A percentile compares a stretch with the other conserved stretches of the same genome.
These are phyloP conservation scores for Nymphalis urticae DNA, from an alignment of 2,888 invertebrate species.

Conservation along the genomic window DNA sequence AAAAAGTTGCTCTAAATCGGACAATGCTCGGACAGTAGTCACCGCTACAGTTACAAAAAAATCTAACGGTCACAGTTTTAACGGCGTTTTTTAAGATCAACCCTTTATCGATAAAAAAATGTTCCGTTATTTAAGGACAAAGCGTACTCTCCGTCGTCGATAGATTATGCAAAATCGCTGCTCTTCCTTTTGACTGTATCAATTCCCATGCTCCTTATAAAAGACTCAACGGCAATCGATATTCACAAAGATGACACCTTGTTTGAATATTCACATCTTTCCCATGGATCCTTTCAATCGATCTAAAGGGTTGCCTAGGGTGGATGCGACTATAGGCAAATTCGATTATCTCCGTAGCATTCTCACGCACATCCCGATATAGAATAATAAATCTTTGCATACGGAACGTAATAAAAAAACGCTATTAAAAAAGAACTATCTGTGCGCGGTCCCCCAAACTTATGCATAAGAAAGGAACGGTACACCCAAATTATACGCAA, in stretches of 20 bases:
- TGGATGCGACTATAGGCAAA: slow-evolving; percentile 78
- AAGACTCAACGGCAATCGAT: slow-evolving; percentile 77
- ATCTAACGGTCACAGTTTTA: slow-evolving; percentile 70
- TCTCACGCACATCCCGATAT: slow-evolving; percentile 78
- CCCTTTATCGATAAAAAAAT: slow-evolving; percentile 60
- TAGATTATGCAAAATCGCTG: slow-evolving; percentile 79
- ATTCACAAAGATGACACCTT: slow-evolving; percentile 81
- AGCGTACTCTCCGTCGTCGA: slow-evolving; percentile 51
- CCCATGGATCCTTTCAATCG: slow-evolving; percentile 71
- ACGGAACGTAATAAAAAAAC: slow-evolving; percentile 72
- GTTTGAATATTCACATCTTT: slow-evolving; percentile 80
- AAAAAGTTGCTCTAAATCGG: slow-evolving; percentile 13
- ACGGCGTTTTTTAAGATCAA: slow-evolving; percentile 63
- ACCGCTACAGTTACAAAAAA: slow-evolving; percentile 47
- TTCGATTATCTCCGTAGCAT: slow-evolving; percentile 77
- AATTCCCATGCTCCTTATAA: slow-evolving; percentile 77
- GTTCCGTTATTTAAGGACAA: slow-evolving; percentile 70
- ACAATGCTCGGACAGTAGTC: slow-evolving; percentile 64
- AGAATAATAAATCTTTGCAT: slow-evolving; percentile 80
- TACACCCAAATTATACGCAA: slow-evolving; percentile 78
- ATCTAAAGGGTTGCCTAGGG: slow-evolving; percentile 70
- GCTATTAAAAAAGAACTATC: slow-evolving; percentile 79
- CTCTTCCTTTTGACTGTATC: slow-evolving; percentile 78
- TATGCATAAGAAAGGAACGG: slow-evolving; percentile 75
- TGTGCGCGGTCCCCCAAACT: slow-evolving; percentile 68